phyloP scores from a whole-genome alignment of 1,140 invertebrate species.

The Hycleus cichorii region DNA sequence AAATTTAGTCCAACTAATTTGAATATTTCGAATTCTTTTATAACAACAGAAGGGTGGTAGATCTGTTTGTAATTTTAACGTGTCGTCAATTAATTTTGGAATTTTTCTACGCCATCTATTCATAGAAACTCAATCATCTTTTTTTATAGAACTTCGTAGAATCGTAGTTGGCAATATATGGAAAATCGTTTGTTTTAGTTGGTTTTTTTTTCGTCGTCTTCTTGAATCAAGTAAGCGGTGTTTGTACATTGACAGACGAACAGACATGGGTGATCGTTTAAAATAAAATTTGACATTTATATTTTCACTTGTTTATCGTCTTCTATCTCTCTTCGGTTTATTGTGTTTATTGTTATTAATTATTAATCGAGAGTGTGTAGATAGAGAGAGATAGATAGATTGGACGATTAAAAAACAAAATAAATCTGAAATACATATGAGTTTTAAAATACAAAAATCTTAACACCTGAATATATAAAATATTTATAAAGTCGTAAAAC shows the following conservation, averaged over 20 bases:
- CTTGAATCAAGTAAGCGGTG: no score
- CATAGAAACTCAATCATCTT: neutral
- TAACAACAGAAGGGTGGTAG: no score
- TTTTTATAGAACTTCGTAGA: neutral
- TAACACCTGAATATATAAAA: constrained; percentile 43
- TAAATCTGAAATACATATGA: constrained; percentile 14
- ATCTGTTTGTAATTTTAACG: no score
- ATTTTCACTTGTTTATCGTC: neutral
- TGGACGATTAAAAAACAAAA: constrained; percentile 10
- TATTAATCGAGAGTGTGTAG: neutral
- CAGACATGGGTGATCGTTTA: neutral
- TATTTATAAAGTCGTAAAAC: constrained; percentile 43
- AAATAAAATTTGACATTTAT: constrained; percentile 18
- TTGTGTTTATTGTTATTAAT: no score
- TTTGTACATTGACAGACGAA: neutral
- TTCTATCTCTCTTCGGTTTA: no score
- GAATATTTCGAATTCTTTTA: no score
- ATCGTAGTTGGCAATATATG: neutral
- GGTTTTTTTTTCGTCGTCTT: no score
- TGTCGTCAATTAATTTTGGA: no score
- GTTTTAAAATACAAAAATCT: constrained; percentile 33
- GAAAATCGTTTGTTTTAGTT: no score
- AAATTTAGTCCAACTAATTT: no score
- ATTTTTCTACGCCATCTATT: neutral
- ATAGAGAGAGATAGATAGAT: neutral